Conservation (phyloP, 2,113 vertebrate genomes). For the Cacatua alba region DNA sequence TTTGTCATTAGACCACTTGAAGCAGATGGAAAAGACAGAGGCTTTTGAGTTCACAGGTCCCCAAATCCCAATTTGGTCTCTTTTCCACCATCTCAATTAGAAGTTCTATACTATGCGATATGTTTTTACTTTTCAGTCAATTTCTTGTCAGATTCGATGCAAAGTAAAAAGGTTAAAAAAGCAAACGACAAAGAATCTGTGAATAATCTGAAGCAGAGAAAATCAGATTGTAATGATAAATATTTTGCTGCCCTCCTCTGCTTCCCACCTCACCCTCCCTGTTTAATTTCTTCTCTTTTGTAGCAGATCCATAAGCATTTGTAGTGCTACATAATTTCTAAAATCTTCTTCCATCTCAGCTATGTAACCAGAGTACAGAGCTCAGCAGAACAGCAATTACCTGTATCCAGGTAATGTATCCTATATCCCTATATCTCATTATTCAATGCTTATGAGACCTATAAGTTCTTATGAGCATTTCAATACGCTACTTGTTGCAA, state of each 20-base stretch:
- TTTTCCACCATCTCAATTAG: not conserved
- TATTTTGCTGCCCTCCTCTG: not conserved
- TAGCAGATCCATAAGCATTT: not conserved
- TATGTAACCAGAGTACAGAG: not conserved
- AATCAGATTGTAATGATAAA: not conserved
- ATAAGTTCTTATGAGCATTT: not conserved
- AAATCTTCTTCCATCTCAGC: not conserved
- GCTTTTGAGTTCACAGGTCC: not conserved
- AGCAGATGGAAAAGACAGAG: not conserved
- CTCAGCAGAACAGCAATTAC: not conserved
- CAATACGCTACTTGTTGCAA: not conserved
- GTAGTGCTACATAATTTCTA: not conserved
- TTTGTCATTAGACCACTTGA: not conserved
- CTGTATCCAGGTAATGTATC: not conserved
- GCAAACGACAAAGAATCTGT: not conserved
- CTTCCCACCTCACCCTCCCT: not conserved
- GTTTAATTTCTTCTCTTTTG: not conserved
- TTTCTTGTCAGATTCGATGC: not conserved
- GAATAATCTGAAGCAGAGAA: not conserved
- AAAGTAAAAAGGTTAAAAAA: not conserved
- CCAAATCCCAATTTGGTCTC: not conserved
- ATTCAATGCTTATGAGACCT: not conserved
- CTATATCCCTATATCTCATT: rapidly evolving
- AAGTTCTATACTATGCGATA: not conserved
- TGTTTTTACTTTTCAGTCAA: rapidly evolving